Conservation (phyloP, 2,888 invertebrate species). For the Eristalis pertinax region DNA sequence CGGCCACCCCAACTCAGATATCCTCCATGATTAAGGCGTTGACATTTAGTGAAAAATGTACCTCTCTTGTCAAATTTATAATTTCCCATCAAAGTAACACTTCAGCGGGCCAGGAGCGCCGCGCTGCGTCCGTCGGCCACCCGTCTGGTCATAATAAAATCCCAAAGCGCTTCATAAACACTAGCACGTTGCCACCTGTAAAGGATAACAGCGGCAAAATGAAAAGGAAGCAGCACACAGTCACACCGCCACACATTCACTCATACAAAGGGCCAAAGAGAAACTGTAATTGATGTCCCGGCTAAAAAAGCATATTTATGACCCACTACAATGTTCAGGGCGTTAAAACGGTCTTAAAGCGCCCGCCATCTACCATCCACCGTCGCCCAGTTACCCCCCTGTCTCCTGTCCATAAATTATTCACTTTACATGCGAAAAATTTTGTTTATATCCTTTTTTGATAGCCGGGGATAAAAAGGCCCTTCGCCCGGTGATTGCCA, state of each 20-base stretch:
- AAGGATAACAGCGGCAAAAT: constrained; percentile 51
- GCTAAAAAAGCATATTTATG: constrained; percentile 67
- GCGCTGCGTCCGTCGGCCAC: neutral
- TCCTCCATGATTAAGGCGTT: constrained; percentile 8
- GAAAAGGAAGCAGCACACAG: constrained; percentile 10
- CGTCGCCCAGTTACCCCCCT: neutral
- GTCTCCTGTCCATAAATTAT: constrained; percentile 61
- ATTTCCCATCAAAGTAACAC: constrained; percentile 37
- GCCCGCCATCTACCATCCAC: constrained; percentile 17
- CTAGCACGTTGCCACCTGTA: constrained; percentile 44
- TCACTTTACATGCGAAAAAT: constrained; percentile 66
- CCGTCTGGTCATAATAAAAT: constrained; percentile 39
- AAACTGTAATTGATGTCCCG: constrained; percentile 69
- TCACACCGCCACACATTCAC: neutral
- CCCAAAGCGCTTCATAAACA: constrained; percentile 23
- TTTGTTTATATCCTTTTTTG: constrained; percentile 61
- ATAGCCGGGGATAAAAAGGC: constrained; percentile 54
- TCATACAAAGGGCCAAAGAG: neutral
- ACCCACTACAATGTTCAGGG: constrained; percentile 52
- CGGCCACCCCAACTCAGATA: neutral
- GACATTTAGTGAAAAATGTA: constrained; percentile 30
- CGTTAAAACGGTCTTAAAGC: constrained; percentile 60
- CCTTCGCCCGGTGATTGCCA: constrained; percentile 17
- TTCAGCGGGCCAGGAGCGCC: constrained; percentile 11
- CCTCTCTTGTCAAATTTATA: constrained; percentile 45